A percentile compares a stretch with the other conserved stretches of the same genome.
Conservation (phyloP, 2,113 vertebrate species). For the Andinoacara biseriatus region DNA sequence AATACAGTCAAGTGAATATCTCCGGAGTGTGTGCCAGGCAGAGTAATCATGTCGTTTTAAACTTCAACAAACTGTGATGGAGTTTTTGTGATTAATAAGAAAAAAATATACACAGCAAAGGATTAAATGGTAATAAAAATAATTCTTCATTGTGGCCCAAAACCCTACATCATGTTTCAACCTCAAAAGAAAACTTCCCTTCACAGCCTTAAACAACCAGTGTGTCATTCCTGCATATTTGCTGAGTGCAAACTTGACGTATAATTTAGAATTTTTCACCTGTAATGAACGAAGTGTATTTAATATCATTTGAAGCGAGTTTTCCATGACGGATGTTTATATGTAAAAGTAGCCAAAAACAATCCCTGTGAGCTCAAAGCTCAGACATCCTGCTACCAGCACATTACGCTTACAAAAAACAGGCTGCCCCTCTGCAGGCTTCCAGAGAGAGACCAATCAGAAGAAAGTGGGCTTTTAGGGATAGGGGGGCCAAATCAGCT, state of each 20-base stretch:
- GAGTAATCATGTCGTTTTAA: neutral
- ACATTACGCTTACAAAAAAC: no score
- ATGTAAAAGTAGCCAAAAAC: neutral
- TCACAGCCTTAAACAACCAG: neutral
- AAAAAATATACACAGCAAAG: neutral
- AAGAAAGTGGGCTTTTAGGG: no score
- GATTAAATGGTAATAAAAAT: neutral
- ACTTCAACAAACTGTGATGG: rapidly evolving
- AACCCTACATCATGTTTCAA: neutral
- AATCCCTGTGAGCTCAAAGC: neutral
- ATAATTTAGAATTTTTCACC: neutral
- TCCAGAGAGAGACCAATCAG: no score
- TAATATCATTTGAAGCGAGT: neutral
- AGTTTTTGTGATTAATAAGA: neutral
- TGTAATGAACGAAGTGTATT: no score
- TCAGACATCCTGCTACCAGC: neutral
- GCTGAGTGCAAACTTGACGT: neutral
- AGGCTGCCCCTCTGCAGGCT: no score
- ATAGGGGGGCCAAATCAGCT: no score
- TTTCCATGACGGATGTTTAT: neutral
- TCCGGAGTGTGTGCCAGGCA: neutral
- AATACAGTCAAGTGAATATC: neutral
- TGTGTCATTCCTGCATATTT: neutral
- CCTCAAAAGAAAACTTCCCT: neutral
- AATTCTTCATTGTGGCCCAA: neutral